Conservation (phyloP, 2,888 invertebrate genomes). For the Agapostemon virescens region DNA sequence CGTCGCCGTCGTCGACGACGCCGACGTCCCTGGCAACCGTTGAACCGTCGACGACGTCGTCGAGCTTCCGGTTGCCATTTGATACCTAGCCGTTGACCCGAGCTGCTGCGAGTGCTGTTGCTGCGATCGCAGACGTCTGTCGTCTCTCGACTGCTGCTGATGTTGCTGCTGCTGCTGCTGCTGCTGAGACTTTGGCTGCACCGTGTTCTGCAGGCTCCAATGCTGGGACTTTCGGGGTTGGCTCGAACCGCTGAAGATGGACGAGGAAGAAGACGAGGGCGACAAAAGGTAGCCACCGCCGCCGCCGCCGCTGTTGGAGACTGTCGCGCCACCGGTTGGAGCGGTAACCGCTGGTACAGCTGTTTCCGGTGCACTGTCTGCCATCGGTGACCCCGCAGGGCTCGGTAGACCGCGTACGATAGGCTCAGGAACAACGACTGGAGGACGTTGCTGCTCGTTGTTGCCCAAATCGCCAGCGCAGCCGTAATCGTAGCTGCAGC, state of each 20-base stretch:
- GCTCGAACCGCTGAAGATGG: conserved; percentile 30
- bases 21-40: conserved; percentile 38
- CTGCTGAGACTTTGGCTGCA: conserved; percentile 33
- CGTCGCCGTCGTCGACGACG: conserved; percentile 60
- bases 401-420: conserved; percentile 65
- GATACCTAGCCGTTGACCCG: conserved; percentile 41
- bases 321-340: conserved; percentile 43
- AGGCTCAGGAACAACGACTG: conserved; percentile 70
- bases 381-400: conserved; percentile 69
- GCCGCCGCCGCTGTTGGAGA: conserved; percentile 39
- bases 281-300: conserved; percentile 40
- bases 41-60: conserved; percentile 51
- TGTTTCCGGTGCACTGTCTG: conserved; percentile 75
- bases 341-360: conserved; percentile 74
- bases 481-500: conserved; percentile 82
- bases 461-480: conserved; percentile 79
- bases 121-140: conserved; percentile 27
- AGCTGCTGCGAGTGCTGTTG: conserved; percentile 24
- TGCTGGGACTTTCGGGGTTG: conserved; percentile 35
- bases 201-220: conserved; percentile 35
- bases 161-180: conserved; percentile 37
- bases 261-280: conserved; percentile 61
- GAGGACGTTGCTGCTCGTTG: conserved; percentile 67
- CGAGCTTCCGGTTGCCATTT: conserved; percentile 37
- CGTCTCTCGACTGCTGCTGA: conserved; percentile 45